Evolutionary conservation across 2,888 invertebrate genomes (phyloP).

Genomic region (Temnothorax unifasciatus): DNA sequence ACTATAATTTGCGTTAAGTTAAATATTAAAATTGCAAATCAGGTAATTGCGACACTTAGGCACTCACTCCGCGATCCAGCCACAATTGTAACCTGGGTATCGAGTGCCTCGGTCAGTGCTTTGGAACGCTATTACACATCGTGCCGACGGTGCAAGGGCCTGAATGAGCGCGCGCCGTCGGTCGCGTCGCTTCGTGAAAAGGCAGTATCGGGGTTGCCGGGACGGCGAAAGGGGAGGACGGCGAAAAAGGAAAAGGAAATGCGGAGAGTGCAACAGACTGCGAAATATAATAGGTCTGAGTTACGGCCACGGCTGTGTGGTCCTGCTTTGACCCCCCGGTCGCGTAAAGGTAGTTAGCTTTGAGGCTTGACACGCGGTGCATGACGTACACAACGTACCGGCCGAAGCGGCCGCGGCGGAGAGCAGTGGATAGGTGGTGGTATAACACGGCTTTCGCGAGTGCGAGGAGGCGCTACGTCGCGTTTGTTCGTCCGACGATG

Average conservation of each 20-base stretch:
- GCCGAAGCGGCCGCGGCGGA: neutral
- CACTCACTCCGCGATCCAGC: neutral
- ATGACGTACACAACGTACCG: slow-evolving; percentile 35
- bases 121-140: slow-evolving; percentile 46
- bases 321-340: slow-evolving; percentile 75
- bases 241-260: slow-evolving; percentile 3
- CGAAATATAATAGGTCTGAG: slow-evolving; percentile 78
- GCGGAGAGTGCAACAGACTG: slow-evolving; percentile 60
- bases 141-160: slow-evolving; percentile 17
- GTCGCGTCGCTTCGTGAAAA: slow-evolving; percentile 21
- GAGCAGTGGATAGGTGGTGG: slow-evolving; percentile 33
- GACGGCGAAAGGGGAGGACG: slow-evolving; percentile 46
- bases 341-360: slow-evolving; percentile 64
- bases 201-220: slow-evolving; percentile 22
- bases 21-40: slow-evolving; percentile 6
- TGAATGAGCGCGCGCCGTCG: slow-evolving; percentile 28
- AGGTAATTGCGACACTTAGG: neutral
- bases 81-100: neutral
- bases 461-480: slow-evolving; percentile 19
- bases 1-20: neutral
- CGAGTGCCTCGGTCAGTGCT: neutral
- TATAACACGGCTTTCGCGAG: slow-evolving; percentile 34
- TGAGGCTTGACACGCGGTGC: slow-evolving; percentile 39
- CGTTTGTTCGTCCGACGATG: slow-evolving; percentile 38
- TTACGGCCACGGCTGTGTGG: slow-evolving; percentile 78